A percentile compares a stretch with the other conserved stretches of the same genome.
Evolutionary conservation across 2,113 vertebrate species (phyloP).

Genomic region (Corythornis madagascariensis): DNA sequence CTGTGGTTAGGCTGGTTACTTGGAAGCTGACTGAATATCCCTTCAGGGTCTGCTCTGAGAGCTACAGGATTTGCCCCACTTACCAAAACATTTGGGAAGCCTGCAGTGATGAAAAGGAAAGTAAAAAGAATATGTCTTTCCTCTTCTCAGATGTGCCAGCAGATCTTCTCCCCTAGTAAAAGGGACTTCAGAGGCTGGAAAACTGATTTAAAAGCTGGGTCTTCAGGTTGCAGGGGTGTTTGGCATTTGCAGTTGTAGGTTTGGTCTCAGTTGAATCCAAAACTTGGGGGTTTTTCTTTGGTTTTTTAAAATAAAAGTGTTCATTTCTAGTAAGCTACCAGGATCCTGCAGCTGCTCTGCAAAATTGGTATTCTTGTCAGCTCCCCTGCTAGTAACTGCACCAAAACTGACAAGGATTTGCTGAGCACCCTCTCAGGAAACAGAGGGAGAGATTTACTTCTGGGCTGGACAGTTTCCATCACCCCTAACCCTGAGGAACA

Average conservation of each 20-base stretch:
- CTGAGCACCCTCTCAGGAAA: neutral
- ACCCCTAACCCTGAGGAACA: neutral
- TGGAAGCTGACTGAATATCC: neutral
- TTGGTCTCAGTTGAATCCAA: constrained; percentile 15
- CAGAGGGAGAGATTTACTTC: neutral
- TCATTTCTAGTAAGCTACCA: neutral
- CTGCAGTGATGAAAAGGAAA: neutral
- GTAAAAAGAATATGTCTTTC: neutral
- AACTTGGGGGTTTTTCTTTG: neutral
- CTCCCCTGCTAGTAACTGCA: neutral
- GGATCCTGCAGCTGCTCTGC: constrained; percentile 11
- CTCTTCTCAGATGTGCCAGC: neutral
- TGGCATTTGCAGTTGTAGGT: neutral
- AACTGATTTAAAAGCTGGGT: neutral
- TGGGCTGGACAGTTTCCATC: neutral
- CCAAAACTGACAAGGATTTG: constrained; percentile 18
- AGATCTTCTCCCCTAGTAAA: neutral
- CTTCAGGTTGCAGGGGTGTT: neutral
- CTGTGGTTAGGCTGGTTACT: neutral
- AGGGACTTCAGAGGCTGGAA: neutral
- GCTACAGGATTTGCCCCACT: neutral
- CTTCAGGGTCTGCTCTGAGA: neutral
- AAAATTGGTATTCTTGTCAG: constrained; percentile 29
- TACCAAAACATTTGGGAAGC: neutral
- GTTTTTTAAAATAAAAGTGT: neutral